A percentile compares a stretch with the other conserved stretches of the same genome.
Conservation (phyloP, 37 sponge, comb jelly and placozoan species). For the Crambe crambe region DNA sequence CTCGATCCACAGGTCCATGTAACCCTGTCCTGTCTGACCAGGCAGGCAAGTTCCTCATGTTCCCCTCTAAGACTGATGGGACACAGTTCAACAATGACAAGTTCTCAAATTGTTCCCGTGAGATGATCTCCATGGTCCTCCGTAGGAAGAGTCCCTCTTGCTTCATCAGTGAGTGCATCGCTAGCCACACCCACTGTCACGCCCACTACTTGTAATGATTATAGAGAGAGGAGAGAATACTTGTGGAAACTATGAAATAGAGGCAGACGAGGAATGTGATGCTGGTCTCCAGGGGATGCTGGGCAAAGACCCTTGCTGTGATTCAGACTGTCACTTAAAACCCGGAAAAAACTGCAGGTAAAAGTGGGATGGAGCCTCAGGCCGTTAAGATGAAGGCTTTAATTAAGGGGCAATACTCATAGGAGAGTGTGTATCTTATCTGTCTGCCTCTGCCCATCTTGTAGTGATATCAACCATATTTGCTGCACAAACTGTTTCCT, state of each 20-base stretch:
- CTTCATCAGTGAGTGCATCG: constrained; percentile 10
- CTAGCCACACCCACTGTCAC: background rate
- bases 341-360: constrained; percentile 28
- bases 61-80: constrained; percentile 45
- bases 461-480: constrained; percentile 53
- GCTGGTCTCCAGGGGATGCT: constrained; percentile 33
- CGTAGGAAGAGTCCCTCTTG: constrained; percentile 6
- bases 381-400: too few species aligned
- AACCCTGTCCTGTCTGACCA: background rate
- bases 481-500: constrained; percentile 42
- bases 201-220: too few species aligned
- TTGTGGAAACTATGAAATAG: constrained; percentile 59
- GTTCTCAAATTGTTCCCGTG: constrained; percentile 14
- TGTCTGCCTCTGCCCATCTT: background rate
- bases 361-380: too few species aligned
- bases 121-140: background rate
- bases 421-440: background rate
- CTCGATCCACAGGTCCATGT: background rate
- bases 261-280: constrained; percentile 55
- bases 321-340: constrained; percentile 6
- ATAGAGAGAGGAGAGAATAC: too few species aligned
- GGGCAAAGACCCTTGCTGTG: constrained; percentile 46
- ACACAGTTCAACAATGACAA: constrained; percentile 17
- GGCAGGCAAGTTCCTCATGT: constrained; percentile 69
- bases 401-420: too few species aligned